Base-by-base conservation (phyloP, 2,888 invertebrate genomes). In the Limnephilus auricula region DNA sequence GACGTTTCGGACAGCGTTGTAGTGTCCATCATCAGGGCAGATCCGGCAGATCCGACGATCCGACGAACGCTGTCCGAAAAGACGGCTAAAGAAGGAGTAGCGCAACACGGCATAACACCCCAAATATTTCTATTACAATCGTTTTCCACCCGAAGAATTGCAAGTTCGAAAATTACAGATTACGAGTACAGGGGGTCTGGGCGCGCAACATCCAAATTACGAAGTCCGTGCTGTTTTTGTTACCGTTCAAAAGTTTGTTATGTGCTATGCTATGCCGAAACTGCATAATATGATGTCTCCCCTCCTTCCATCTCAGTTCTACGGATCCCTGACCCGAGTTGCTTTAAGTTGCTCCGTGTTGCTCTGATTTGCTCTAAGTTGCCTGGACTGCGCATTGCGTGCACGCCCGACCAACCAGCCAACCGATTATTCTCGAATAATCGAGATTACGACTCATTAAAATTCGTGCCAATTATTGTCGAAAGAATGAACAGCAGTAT, bases 381-480 rank as follows among this genome's bases (percentile, higher is more conserved):
- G 80, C 80, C 80, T 25, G 82, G 5, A 32, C 34, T 25, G 82
- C 34, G 34, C 82, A 82, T 82, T 34, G 82, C 82, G 82, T 32
- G 82, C 82, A 34, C 82, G 82, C 34, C 34, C 18, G 82, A 82
- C 82, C 34, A 34, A 65, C 25, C 65, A 65, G 65, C 65, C 25
- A 9, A 15, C 34, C 82, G 82, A 34, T 25, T 34, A 34, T 32
- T 82, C 25, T 15, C 34, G 82, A 82, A 82, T 82, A 82, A 82
- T 82, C 82, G 82, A 82, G 82, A 82, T 82, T 82, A 32, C 82
- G 18, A 18, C 82, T 82, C 82, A 34, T 82, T 82, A 31, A 82
- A 82, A 82, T 82, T 34, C 82, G 32, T 18, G 34, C 82, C 82
- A 82, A 82, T 82, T 32, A 82, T 25, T 15, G 15, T 34, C 82